Conservation (phyloP, 2,888 invertebrate species). For the Torymus auratus region DNA sequence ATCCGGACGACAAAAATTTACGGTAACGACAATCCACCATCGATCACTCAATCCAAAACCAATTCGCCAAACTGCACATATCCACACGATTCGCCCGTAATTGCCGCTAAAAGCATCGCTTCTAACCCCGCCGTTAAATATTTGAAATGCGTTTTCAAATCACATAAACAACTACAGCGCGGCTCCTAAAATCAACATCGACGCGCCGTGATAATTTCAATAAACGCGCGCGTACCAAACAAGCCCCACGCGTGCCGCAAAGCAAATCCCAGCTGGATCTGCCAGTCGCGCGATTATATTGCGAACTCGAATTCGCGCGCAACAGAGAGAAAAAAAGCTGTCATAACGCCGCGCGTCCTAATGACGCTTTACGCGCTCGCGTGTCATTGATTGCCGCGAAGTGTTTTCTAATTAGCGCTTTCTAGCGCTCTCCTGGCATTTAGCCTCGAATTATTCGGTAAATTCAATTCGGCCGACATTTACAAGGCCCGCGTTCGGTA, state of each 20-base stretch:
- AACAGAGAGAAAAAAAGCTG: background rate
- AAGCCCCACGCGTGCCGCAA: too few species aligned
- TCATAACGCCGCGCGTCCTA: conserved; percentile 6
- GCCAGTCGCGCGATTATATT: too few species aligned
- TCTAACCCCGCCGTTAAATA: too few species aligned
- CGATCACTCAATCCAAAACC: conserved; percentile 45
- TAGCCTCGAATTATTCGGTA: conserved; percentile 37
- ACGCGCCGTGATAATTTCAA: too few species aligned
- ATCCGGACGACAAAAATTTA: conserved; percentile 68
- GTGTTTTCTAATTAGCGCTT: conserved; percentile 35
- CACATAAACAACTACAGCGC: too few species aligned
- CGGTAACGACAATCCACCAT: conserved; percentile 63
- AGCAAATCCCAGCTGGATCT: too few species aligned
- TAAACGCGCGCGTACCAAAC: too few species aligned
- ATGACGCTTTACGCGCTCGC: conserved; percentile 14
- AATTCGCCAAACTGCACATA: background rate
- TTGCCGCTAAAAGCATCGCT: too few species aligned
- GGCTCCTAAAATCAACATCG: too few species aligned
- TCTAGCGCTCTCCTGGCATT: conserved; percentile 1
- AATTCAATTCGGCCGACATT: conserved; percentile 44
- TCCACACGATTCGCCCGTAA: too few species aligned
- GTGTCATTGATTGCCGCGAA: conserved; percentile 37
- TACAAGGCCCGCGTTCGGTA: conserved; percentile 12
- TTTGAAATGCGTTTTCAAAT: too few species aligned
- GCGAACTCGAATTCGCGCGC: too few species aligned